A percentile compares a stretch with the other conserved stretches of the same genome.
phyloP scores from a whole-genome alignment of 2,113 vertebrate species.

The Brachyistius frenatus region DNA sequence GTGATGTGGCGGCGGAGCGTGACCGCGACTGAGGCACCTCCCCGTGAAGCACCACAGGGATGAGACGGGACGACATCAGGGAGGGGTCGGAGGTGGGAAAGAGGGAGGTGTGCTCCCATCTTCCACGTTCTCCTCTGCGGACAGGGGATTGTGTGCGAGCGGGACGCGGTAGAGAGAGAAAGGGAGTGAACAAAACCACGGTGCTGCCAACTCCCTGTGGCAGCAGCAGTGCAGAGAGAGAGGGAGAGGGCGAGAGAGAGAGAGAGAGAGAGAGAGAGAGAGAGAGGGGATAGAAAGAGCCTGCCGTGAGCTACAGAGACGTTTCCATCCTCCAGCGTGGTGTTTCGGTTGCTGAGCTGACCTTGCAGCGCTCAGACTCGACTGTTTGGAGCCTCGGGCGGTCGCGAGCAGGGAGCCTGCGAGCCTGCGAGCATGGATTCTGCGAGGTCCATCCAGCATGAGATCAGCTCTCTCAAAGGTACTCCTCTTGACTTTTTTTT shows the following conservation, averaged over 20 bases:
- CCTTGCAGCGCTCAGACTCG: slow-evolving; percentile 58
- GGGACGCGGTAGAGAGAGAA: slow-evolving; percentile 30
- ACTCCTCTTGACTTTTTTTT: slow-evolving; percentile 48
- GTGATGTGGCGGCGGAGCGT: slow-evolving; percentile 25
- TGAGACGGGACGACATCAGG: slow-evolving; percentile 57
- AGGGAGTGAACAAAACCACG: slow-evolving; percentile 67
- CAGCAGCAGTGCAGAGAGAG: slow-evolving; percentile 49
- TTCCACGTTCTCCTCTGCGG: slow-evolving; percentile 55
- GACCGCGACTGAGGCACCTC: slow-evolving; percentile 46
- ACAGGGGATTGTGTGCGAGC: slow-evolving; percentile 44
- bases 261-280: slow-evolving; percentile 8
- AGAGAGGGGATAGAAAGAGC: slow-evolving; percentile 16
- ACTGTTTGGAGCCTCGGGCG: slow-evolving; percentile 22
- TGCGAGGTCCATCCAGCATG: slow-evolving; percentile 91
- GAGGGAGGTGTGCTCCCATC: slow-evolving; percentile 42
- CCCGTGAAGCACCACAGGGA: slow-evolving; percentile 60
- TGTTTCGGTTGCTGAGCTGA: slow-evolving; percentile 41
- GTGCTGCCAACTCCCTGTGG: slow-evolving; percentile 69
- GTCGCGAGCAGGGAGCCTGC: neutral
- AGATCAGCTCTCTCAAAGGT: slow-evolving; percentile 96
- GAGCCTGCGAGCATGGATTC: slow-evolving; percentile 80
- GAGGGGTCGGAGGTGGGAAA: slow-evolving; percentile 30
- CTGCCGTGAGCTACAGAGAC: slow-evolving; percentile 26
- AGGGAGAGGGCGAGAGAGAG: neutral
- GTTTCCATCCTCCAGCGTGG: slow-evolving; percentile 52